Percentiles rank a stretch among this genome's conserved stretches.
These are phyloP conservation scores for Anas platyrhynchos DNA, from an alignment of 2,113 vertebrate species.

Conservation along the genomic window DNA sequence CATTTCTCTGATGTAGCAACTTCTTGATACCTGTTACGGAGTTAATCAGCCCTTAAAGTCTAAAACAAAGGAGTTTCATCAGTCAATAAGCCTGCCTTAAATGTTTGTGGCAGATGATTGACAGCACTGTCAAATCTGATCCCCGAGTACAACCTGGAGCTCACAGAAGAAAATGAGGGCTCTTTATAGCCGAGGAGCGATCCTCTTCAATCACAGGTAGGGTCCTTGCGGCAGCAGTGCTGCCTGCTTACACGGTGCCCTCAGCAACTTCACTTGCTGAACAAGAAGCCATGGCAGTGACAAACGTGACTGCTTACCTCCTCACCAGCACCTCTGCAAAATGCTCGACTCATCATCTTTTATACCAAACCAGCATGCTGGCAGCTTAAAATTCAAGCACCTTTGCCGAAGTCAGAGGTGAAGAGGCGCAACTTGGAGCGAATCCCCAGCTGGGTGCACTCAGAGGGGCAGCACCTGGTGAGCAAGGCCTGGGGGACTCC, in stretches of 20 bases:
- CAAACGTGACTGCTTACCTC: neutral
- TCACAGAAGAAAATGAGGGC: neutral
- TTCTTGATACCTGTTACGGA: neutral
- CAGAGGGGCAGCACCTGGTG: too few relatives aligned
- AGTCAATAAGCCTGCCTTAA: neutral
- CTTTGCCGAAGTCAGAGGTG: too few relatives aligned
- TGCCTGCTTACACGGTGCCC: neutral
- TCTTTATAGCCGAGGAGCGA: neutral
- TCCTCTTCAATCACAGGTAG: rapidly evolving
- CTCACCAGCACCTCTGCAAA: neutral
- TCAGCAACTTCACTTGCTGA: neutral
- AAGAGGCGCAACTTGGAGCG: too few relatives aligned
- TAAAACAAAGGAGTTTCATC: neutral
- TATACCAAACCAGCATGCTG: neutral
- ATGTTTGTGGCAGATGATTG: neutral
- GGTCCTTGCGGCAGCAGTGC: neutral
- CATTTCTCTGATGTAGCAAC: neutral
- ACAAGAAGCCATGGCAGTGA: neutral
- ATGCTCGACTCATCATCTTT: neutral
- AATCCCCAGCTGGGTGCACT: neutral
- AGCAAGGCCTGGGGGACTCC: too few relatives aligned
- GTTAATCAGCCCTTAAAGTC: neutral
- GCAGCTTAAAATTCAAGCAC: neutral
- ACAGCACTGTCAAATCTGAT: neutral
- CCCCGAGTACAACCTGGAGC: neutral